A percentile compares a stretch with the other conserved stretches of the same genome.
Evolutionary conservation across 2,888 invertebrate species (phyloP).

Genomic region (Cantharis rufa): DNA sequence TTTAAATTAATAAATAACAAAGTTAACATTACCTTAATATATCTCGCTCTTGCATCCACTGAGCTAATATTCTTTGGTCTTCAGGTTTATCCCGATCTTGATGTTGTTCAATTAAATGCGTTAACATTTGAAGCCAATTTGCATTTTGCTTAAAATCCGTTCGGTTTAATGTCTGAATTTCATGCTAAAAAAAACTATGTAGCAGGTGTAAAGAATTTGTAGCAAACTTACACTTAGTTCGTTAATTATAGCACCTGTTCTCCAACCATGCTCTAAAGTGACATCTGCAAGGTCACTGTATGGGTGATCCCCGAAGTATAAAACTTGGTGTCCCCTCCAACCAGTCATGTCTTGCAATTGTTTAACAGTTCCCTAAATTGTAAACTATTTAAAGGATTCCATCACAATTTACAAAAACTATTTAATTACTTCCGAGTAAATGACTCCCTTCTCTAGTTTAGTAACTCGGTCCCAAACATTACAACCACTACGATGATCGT

Average conservation of each 20-base stretch:
- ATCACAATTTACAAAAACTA: conserved; percentile 1
- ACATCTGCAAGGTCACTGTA: conserved; percentile 97
- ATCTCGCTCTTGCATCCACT: conserved; percentile 85
- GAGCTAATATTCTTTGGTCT: conserved; percentile 65
- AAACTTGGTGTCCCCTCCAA: conserved; percentile 88
- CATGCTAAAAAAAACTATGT: conserved; percentile 66
- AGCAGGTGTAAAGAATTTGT: not conserved
- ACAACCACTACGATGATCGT: conserved; percentile 77
- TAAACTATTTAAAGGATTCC: not conserved
- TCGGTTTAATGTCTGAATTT: conserved; percentile 86
- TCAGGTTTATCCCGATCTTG: conserved; percentile 78
- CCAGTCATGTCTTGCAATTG: conserved; percentile 90
- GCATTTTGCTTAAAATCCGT: conserved; percentile 83
- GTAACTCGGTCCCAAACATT: conserved; percentile 92
- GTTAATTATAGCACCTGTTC: conserved; percentile 95
- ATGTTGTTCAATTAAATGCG: conserved; percentile 86
- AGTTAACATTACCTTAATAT: conserved; percentile 63
- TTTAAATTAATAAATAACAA: not conserved
- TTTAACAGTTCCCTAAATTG: conserved; percentile 82
- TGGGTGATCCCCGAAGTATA: conserved; percentile 98
- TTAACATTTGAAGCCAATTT: conserved; percentile 91
- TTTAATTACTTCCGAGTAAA: conserved; percentile 83
- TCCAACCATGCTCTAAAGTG: conserved; percentile 94
- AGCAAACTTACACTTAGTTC: conserved; percentile 76
- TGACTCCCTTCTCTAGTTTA: conserved; percentile 81